phyloP scores from a whole-genome alignment of 2,113 vertebrate species.

The Phylloscopus trochilus region DNA sequence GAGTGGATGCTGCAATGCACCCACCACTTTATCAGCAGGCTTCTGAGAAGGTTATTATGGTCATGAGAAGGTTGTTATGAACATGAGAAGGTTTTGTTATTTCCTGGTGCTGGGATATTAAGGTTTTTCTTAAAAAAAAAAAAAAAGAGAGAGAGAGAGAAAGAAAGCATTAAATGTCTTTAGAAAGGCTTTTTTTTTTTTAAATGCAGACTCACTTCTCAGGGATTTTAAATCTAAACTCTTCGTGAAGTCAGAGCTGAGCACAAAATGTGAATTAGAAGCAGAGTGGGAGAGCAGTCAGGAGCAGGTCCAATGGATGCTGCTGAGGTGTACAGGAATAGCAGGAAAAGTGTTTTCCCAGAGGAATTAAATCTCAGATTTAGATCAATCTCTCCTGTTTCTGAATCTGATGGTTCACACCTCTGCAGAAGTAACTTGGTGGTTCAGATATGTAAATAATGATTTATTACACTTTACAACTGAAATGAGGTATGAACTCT shows the following conservation, averaged over 20 bases:
- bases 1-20: background rate
- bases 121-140: background rate
- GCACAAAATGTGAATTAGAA: background rate
- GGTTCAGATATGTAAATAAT: background rate
- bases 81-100: background rate
- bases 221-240: background rate
- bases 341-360: background rate
- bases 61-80: no score
- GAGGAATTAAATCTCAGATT: background rate
- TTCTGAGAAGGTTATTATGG: background rate
- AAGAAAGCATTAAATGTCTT: background rate
- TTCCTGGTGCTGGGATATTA: background rate
- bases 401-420: background rate
- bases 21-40: background rate
- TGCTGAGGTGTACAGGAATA: background rate
- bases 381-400: background rate
- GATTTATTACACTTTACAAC: background rate
- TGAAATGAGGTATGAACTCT: background rate
- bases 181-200: background rate
- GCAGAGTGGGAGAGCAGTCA: background rate
- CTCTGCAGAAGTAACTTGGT: background rate
- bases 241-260: background rate
- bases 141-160: background rate
- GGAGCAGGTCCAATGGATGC: background rate
- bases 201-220: background rate